phyloP scores from a whole-genome alignment of 2,888 invertebrate genomes.

The Alcis repandata region DNA sequence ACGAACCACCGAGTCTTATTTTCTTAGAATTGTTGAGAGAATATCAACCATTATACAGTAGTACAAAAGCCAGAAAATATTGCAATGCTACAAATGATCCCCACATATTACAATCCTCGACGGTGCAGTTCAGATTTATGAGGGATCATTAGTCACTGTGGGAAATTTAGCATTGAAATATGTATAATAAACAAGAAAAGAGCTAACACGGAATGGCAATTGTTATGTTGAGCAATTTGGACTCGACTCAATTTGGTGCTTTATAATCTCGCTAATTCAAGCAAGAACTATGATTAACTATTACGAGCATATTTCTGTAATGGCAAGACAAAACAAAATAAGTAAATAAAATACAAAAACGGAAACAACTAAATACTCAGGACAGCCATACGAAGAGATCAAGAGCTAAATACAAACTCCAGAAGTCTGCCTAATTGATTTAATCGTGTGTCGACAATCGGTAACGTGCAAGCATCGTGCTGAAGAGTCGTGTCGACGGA shows the following conservation, averaged over 20 bases:
- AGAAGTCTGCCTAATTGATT: constrained; percentile 26
- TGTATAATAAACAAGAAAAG: constrained; percentile 81
- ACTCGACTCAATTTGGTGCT: constrained; percentile 16
- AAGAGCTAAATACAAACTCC: constrained; percentile 33
- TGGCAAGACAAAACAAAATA: constrained; percentile 18
- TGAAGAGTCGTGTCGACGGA: constrained; percentile 28
- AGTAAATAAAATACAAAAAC: not conserved
- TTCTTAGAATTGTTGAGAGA: constrained; percentile 45
- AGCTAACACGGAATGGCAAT: constrained; percentile 67
- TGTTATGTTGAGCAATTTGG: constrained; percentile 52
- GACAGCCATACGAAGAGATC: constrained; percentile 18
- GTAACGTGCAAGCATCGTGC: constrained; percentile 36
- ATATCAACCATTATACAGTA: constrained; percentile 50
- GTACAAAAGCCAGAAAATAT: constrained; percentile 64
- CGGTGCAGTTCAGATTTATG: constrained; percentile 81
- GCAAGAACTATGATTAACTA: constrained; percentile 13
- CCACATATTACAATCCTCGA: constrained; percentile 78
- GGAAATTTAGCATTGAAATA: constrained; percentile 81
- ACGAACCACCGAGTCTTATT: constrained; percentile 38
- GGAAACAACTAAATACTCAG: constrained; percentile 19
- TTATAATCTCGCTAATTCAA: constrained; percentile 20
- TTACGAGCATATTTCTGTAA: constrained; percentile 12
- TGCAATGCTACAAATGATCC: constrained; percentile 71
- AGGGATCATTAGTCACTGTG: constrained; percentile 80
- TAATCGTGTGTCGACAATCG: constrained; percentile 13